These are phyloP conservation scores for Callosobruchus maculatus DNA, from an alignment of 2,888 invertebrate species.

Conservation along the genomic window DNA sequence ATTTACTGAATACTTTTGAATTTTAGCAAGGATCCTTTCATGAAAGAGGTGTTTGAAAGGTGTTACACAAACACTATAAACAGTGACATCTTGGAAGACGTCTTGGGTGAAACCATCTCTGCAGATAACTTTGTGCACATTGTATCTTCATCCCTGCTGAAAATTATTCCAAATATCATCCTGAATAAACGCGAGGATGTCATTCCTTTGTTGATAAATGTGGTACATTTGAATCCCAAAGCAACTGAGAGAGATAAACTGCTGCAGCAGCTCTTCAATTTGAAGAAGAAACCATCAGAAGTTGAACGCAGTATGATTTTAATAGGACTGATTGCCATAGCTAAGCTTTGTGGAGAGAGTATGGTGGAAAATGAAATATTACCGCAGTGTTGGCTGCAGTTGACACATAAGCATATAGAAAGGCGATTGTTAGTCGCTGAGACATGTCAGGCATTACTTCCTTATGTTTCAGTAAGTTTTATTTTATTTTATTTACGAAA, in stretches of 20 bases:
- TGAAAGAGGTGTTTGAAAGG: constrained; percentile 52
- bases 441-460: constrained; percentile 62
- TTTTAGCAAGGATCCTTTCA: constrained; percentile 55
- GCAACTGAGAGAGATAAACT: constrained; percentile 59
- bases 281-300: constrained; percentile 67
- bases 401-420: constrained; percentile 64
- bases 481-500: neutral
- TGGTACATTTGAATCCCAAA: constrained; percentile 59
- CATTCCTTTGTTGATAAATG: constrained; percentile 61
- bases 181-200: constrained; percentile 67
- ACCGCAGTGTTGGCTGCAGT: constrained; percentile 71
- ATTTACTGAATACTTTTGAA: neutral
- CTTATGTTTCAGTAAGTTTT: constrained; percentile 58
- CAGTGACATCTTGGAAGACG: constrained; percentile 39
- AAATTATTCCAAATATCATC: constrained; percentile 65
- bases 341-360: constrained; percentile 49
- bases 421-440: constrained; percentile 65
- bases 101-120: constrained; percentile 43
- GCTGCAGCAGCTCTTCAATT: constrained; percentile 64
- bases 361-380: constrained; percentile 64
- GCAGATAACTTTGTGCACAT: constrained; percentile 51
- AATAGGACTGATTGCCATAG: constrained; percentile 50
- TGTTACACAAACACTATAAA: constrained; percentile 50
- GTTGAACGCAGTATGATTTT: constrained; percentile 58
- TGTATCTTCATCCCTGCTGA: constrained; percentile 56